Evolutionary conservation across 2,888 invertebrate genomes (phyloP), one percentile per base, ranked within the genome.

Genomic region (Sipha maydis): DNA sequence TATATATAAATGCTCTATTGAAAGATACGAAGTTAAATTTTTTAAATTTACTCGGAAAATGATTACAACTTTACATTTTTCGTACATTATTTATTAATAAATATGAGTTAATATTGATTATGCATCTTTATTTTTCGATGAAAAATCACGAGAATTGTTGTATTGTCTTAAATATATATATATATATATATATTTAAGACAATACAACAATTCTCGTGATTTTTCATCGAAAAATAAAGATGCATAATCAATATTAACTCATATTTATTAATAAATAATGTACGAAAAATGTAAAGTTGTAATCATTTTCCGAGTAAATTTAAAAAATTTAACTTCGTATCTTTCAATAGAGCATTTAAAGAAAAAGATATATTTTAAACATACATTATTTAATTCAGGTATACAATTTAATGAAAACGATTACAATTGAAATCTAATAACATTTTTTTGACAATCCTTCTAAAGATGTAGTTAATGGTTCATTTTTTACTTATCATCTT

Each of bases 401-500:
- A 7, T 25, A 25, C 25, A 61, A 61, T 61, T 61, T 56, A 56
- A 21, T 21, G 61, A 3, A 21, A 61, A 21, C 7, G 61, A 67
- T 28, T 67, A 7, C 67, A n/a, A n/a, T 67, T 61, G 14, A 61
- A 34, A 56, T 79, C 11, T 61, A 38, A 61, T 61, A n/a, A 67
- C n/a, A n/a, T n/a, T 28, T 67, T 4, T 67, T 67, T 67, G 1
- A 67, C 14, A 28, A 28, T 38, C 38, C 61, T 67, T 80, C 0
- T 48, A 61, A n/a, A 17, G 21, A 61, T 61, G 61, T 38, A 61
- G 61, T 80, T 38, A 38, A 80, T 38, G 34, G 61, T 80, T 80
- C 61, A 61, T 38, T 61, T 41, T 61, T 61, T n/a, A 38, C 11
- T 11, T 80, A 61, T 80, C 79, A 61, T 80, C 11, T 61, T 34